Base-by-base conservation (phyloP, 2,797 vertebrate genomes). In the Cacajao melanocephalus region DNA sequence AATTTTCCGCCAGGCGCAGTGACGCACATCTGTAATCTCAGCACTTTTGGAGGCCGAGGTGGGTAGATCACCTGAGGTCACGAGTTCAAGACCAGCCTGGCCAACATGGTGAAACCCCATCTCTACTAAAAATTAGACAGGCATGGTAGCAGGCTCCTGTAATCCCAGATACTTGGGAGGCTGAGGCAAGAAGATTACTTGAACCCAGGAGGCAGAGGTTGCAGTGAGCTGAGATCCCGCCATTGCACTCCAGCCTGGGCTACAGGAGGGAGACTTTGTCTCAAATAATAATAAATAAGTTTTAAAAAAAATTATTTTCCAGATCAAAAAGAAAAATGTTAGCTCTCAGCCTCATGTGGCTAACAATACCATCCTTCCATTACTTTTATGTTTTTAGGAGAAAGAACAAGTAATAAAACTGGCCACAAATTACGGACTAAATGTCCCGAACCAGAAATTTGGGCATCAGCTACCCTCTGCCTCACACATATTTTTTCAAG, bases 281-380 rank as follows among this genome's bases (percentile, higher is more conserved):
- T n/a, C 61, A n/a, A 67, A 67, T n/a, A 19, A 67, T 17, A 67
- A 17, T 7, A 61, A 58, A 61, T 14, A 61, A 33, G 15, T 55
- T 55, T 55, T 22, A 61, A 33, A 64, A 64, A 15, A 2, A 67
- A 67, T 55, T 44, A 9, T 78, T 57, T 94, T 88, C 36, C 67
- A 76, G 6, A 5, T 83, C 14, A 86, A 83, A 94, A 96, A 46
- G 10, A 93, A 52, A 92, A 81, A 52, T 76, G 41, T 52, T 64
- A 83, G 14, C 28, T 86, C 67, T 88, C n/a, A 41, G 33, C 30
- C 11, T 87, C 52, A 39, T 1, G 0, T 52, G 41, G 28, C 19
- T 19, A 86, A 67, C 5, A 55, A 75, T 28, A 64, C 4, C 33
- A 92, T 5, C 41, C 20, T 94, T 39, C 8, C 8, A 33, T 39